Evolutionary conservation across 2,888 invertebrate genomes (phyloP).

Genomic region (Andrena hattorfiana): DNA sequence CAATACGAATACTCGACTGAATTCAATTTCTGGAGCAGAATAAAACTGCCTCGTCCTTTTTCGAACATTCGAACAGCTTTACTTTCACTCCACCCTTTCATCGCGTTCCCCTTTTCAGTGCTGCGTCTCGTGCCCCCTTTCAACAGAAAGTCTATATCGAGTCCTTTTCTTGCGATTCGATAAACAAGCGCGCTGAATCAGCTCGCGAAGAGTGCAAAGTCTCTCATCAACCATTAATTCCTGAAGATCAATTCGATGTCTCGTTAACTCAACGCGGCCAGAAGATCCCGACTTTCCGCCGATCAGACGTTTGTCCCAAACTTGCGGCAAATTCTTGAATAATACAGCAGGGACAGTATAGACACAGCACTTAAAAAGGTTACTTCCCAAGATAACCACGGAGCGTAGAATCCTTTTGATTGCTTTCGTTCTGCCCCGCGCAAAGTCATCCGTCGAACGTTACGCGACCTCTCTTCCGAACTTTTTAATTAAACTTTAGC

Average conservation of each 20-base stretch:
- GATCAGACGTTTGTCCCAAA: slow-evolving; percentile 25
- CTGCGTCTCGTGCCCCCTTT: neutral
- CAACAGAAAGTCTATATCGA: neutral
- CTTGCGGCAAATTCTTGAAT: neutral
- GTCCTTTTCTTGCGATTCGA: neutral
- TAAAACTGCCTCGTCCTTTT: neutral
- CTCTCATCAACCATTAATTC: neutral
- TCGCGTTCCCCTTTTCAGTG: neutral
- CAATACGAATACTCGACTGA: neutral
- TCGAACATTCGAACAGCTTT: neutral
- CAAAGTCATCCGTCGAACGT: slow-evolving; percentile 22
- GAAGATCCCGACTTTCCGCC: neutral
- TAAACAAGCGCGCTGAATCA: neutral
- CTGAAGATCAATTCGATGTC: neutral
- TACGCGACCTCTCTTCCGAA: neutral
- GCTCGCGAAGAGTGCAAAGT: too few relatives aligned
- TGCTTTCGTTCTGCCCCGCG: neutral
- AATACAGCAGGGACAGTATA: neutral
- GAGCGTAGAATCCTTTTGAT: slow-evolving; percentile 51
- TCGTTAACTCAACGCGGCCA: neutral
- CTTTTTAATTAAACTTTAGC: slow-evolving; percentile 50
- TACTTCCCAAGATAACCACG: slow-evolving; percentile 15
- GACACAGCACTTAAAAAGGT: slow-evolving; percentile 30
- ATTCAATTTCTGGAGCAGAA: neutral
- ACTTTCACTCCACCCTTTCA: neutral